These are phyloP conservation scores for Cyprinella venusta DNA, from an alignment of 2,797 vertebrate genomes.

Conservation along the genomic window DNA sequence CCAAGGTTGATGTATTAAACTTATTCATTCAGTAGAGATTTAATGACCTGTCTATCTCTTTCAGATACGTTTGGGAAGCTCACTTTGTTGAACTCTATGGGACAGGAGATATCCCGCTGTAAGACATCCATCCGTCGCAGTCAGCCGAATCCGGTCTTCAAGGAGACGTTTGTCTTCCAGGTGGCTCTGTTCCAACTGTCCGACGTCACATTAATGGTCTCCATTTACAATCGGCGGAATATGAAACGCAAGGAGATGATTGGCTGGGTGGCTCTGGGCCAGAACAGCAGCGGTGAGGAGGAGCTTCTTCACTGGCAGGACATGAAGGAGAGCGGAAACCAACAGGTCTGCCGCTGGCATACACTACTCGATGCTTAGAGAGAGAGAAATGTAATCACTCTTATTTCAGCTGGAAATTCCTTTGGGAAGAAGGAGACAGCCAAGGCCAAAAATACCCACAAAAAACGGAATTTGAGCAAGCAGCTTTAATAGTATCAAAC, in stretches of 20 bases:
- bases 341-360: constrained; percentile 94
- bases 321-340: constrained; percentile 88
- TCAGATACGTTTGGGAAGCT: constrained; percentile 94
- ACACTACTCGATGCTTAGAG: constrained; percentile 87
- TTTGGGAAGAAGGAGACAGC: not conserved
- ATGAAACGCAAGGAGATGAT: constrained; percentile 99
- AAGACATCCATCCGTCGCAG: constrained; percentile 92
- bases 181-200: constrained; percentile 97
- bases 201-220: constrained; percentile 92
- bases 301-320: constrained; percentile 94
- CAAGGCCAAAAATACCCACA: constrained; percentile 16
- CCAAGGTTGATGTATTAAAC: not conserved
- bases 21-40: not conserved
- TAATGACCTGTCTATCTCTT: not conserved
- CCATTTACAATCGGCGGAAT: constrained; percentile 89
- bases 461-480: not conserved
- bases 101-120: constrained; percentile 93
- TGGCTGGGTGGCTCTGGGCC: constrained; percentile 93
- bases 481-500: constrained; percentile 3
- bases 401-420: constrained; percentile 10
- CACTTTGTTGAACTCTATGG: constrained; percentile 89
- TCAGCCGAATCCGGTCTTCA: constrained; percentile 95
- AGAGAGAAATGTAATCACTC: not conserved
- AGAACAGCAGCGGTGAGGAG: constrained; percentile 92
- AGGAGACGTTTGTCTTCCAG: constrained; percentile 98